phyloP scores from a whole-genome alignment of 2,888 invertebrate species.

The Leistus spinibarbis region DNA sequence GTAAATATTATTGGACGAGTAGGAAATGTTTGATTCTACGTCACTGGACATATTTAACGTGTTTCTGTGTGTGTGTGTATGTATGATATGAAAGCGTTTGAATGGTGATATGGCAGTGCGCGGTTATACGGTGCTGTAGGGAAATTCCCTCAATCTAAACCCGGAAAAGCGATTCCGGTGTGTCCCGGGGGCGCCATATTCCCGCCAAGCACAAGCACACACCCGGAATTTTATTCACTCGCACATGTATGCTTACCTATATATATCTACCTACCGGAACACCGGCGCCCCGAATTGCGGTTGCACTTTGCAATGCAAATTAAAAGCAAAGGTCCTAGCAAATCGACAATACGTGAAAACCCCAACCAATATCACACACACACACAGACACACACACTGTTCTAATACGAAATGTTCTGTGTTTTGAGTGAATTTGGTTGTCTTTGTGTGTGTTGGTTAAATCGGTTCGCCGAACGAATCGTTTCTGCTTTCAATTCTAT shows the following conservation, averaged over 20 bases:
- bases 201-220: conserved; percentile 26
- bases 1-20: no score
- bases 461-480: neutral
- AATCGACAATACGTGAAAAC: conserved; percentile 57
- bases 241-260: neutral
- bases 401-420: neutral
- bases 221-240: conserved; percentile 53
- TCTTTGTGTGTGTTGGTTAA: neutral
- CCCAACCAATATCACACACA: conserved; percentile 35
- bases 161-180: conserved; percentile 57
- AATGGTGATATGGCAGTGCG: neutral
- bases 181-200: conserved; percentile 54
- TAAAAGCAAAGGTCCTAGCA: conserved; percentile 57
- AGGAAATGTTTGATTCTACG: neutral
- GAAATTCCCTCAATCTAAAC: conserved; percentile 59
- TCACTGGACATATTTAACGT: neutral
- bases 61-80: neutral
- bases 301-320: conserved; percentile 58
- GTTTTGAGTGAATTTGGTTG: neutral
- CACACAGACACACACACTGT: neutral
- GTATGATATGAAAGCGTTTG: neutral
- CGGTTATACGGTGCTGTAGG: conserved; percentile 50
- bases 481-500: neutral
- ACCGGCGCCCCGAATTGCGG: conserved; percentile 54
- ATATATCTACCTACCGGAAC: neutral